Percentiles rank a stretch among this genome's conserved stretches.
phyloP scores from a whole-genome alignment of 2,113 vertebrate species.

The Corythornis madagascariensis region DNA sequence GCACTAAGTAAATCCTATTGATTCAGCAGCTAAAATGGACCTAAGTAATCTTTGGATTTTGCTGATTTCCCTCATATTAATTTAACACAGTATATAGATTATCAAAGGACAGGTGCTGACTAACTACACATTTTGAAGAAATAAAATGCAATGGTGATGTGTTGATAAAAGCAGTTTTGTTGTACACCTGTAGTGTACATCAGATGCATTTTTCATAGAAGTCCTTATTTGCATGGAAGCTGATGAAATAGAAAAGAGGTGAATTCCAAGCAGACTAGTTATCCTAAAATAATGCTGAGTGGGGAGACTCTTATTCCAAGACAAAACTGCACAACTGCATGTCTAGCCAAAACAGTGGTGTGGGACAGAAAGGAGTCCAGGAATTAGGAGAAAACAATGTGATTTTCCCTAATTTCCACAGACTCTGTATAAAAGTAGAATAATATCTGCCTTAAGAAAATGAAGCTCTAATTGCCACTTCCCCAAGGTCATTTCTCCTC shows the following conservation, averaged over 20 bases:
- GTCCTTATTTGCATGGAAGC: neutral
- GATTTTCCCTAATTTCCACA: neutral
- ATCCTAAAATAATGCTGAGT: neutral
- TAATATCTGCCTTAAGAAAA: neutral
- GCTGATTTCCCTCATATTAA: conserved; percentile 57
- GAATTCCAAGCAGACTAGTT: neutral
- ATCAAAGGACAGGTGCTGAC: conserved; percentile 58
- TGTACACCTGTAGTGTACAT: neutral
- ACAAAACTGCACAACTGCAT: neutral
- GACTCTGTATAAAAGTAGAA: neutral
- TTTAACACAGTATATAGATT: conserved; percentile 55
- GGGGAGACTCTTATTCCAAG: neutral
- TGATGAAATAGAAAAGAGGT: neutral
- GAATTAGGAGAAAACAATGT: neutral
- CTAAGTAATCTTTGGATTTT: conserved; percentile 69
- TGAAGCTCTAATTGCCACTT: neutral
- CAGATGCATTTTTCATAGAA: neutral
- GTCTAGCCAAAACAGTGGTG: conserved; percentile 14
- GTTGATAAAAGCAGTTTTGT: conserved; percentile 1
- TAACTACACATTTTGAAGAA: conserved; percentile 30
- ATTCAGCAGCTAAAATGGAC: conserved; percentile 73
- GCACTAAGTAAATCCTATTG: conserved; percentile 79
- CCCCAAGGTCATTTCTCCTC: neutral
- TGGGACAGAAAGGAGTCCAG: neutral
- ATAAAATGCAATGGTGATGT: neutral